phyloP scores from a whole-genome alignment of 2,888 invertebrate genomes.

The Drosophila incognita region DNA sequence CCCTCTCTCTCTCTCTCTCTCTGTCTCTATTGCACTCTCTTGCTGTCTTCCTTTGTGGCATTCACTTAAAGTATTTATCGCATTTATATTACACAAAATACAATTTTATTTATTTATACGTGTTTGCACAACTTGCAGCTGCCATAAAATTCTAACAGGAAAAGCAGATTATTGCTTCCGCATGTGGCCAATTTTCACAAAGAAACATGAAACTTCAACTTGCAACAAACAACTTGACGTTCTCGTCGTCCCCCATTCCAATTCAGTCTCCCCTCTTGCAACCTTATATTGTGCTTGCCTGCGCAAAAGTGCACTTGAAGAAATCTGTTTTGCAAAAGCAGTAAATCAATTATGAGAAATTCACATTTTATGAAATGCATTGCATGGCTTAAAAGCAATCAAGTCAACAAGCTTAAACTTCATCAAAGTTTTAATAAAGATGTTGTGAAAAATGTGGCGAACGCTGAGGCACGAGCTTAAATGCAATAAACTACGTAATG shows the following conservation, averaged over 20 bases:
- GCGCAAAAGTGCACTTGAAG: conserved; percentile 48
- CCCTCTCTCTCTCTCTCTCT: not conserved
- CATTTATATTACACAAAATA: conserved; percentile 51
- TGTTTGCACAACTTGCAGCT: conserved; percentile 41
- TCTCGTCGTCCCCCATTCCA: too few relatives aligned
- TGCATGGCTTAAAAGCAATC: not conserved
- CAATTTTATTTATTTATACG: conserved; percentile 50
- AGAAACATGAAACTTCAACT: conserved; percentile 20
- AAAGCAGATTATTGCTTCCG: conserved; percentile 74
- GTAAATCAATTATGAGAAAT: conserved; percentile 41
- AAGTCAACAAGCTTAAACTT: not conserved
- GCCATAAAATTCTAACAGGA: conserved; percentile 54
- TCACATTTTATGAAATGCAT: not conserved
- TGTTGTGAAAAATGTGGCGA: not conserved
- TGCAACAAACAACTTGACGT: not conserved
- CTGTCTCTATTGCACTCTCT: not conserved
- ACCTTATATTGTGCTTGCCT: not conserved
- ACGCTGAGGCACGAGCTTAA: not conserved
- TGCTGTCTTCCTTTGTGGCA: not conserved
- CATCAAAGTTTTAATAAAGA: not conserved
- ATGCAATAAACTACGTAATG: not conserved
- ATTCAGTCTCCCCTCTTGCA: not conserved
- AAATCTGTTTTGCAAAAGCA: conserved; percentile 35
- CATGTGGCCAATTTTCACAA: conserved; percentile 47
- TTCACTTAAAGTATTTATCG: conserved; percentile 45